Evolutionary conservation across 2,888 invertebrate genomes (phyloP), one percentile per base, ranked within the genome.

Genomic region (Phalera bucephala): DNA sequence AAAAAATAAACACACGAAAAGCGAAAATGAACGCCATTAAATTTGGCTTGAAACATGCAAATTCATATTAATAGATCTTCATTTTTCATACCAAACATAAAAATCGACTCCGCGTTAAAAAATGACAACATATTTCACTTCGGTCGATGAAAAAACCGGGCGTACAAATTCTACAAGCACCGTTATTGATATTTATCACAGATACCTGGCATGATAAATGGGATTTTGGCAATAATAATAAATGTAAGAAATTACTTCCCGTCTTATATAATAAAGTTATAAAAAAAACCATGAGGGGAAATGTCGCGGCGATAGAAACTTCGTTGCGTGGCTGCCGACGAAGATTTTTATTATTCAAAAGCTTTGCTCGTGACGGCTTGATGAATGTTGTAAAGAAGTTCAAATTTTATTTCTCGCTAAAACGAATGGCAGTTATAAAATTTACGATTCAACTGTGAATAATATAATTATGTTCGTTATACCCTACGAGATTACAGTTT

Each of bases 311-410:
- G 33, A 45, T 38, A 38, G 52, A 44, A 50, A 51, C 46, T 52
- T 40, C 48, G 51, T 48, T 52, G 45, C 50, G 53, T 50, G 44
- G 47, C 49, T 48, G 44, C 35, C 36, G 50, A 61, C 56, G 56
- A 71, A 64, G 60, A 67, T 72, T 81, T 81, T 82, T 80, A 83
- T 83, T 83, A 85, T 84, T 85, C 82, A 85, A 79, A 82, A 77
- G 78, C 72, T 72, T 75, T 79, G 79, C 72, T 66, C 72, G 52
- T 76, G 82, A 84, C 82, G 80, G 72, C 74, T 72, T 84, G 85
- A 86, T 84, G 80, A 84, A 86, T 84, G 85, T 73, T 78, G 67
- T 72, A 78, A 77, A 72, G 78, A 78, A 82, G 70, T 83, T 80
- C 72, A 76, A 72, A 79, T 78, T 82, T 84, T 79, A 80, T 80